Percentiles rank a stretch among this genome's conserved stretches.
Conservation (phyloP, 2,113 vertebrate species). For the Gambusia affinis region DNA sequence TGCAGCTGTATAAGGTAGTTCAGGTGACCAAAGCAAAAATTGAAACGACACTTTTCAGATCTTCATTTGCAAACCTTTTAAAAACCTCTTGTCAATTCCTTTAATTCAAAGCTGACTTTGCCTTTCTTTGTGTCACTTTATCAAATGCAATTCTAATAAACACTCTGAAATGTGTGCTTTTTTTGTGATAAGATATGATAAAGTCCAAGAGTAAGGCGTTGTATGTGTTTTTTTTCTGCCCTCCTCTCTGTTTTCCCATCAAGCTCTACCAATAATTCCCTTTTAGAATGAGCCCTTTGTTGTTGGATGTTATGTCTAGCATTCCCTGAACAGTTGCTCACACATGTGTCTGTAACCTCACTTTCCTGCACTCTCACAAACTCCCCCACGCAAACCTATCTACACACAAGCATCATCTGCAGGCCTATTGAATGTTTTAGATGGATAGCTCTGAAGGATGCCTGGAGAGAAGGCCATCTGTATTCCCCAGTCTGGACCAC, state of each 20-base stretch:
- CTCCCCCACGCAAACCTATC: neutral
- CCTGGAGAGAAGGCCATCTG: conserved; percentile 40
- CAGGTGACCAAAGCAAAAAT: too few relatives aligned
- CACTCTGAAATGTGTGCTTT: neutral
- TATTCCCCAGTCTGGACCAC: conserved; percentile 36
- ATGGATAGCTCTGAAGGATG: conserved; percentile 39
- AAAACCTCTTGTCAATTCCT: too few relatives aligned
- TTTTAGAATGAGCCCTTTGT: conserved; percentile 28
- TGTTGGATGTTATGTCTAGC: conserved; percentile 59
- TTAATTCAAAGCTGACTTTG: too few relatives aligned
- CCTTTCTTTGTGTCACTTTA: neutral
- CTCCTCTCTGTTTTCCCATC: conserved; percentile 2
- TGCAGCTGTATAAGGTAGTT: too few relatives aligned
- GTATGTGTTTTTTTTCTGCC: neutral
- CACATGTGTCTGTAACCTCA: conserved; percentile 30
- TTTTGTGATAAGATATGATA: neutral
- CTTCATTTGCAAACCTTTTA: too few relatives aligned
- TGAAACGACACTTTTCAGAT: too few relatives aligned
- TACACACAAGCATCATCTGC: conserved; percentile 27
- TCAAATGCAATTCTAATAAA: neutral
- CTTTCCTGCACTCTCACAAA: conserved; percentile 16
- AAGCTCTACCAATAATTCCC: conserved; percentile 14
- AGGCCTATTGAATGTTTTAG: conserved; percentile 45
- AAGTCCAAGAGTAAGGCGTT: neutral
- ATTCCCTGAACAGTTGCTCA: conserved; percentile 29